phyloP scores from a whole-genome alignment of 2,797 vertebrate genomes.

The Melanotaenia trifasciata region DNA sequence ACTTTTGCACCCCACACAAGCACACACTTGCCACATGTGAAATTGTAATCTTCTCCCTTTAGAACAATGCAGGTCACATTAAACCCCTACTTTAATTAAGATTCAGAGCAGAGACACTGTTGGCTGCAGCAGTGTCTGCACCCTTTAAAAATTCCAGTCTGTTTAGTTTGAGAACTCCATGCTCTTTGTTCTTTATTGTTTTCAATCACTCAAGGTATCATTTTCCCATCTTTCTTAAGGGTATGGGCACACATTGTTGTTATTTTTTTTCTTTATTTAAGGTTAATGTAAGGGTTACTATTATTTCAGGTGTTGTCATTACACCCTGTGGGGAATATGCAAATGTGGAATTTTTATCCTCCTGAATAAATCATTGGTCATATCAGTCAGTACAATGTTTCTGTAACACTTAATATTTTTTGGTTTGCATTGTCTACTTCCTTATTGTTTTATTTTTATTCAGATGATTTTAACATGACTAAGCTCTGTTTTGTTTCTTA shows the following conservation, averaged over 20 bases:
- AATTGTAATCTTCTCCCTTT: background rate
- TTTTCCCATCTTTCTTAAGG: background rate
- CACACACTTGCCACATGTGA: background rate
- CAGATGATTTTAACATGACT: background rate
- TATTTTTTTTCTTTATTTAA: background rate
- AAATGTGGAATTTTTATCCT: background rate
- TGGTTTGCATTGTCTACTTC: background rate
- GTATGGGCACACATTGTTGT: background rate
- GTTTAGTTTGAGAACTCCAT: background rate
- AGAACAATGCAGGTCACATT: background rate
- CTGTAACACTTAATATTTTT: background rate
- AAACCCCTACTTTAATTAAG: background rate
- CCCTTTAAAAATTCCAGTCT: background rate
- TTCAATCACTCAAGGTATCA: background rate
- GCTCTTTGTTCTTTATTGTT: background rate
- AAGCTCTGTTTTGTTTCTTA: slow-evolving; percentile 54
- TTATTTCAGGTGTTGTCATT: background rate
- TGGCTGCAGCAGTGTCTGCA: background rate
- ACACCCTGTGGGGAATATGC: slow-evolving; percentile 19
- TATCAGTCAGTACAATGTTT: background rate
- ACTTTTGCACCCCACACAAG: background rate
- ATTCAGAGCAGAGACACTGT: background rate
- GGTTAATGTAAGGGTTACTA: background rate
- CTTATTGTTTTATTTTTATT: background rate
- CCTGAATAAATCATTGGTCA: background rate